Base-by-base conservation (phyloP, 2,888 invertebrate genomes). In the Poecilus cupreus region DNA sequence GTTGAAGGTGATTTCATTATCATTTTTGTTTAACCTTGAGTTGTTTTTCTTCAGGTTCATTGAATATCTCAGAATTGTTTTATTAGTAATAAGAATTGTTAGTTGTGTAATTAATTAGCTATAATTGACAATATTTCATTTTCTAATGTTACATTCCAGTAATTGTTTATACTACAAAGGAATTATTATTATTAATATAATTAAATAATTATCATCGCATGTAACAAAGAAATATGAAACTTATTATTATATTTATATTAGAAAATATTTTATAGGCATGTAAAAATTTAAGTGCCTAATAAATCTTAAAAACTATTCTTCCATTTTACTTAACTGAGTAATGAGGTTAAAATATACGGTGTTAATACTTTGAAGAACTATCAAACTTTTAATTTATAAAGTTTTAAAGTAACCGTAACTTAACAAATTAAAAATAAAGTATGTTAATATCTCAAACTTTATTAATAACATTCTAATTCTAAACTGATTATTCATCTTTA, bases 11-110 rank as follows among this genome's bases (percentile, higher is more conserved):
- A 32, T 8, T 26, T 60, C 22, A 26, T 54, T 54, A 54, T 10
- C 24, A 26, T 26, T 10, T 5, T 26, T 60, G 22, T 26, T 60
- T 60, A 26, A 60, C 60, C 60, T 24, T 60, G 60, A 26, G 13
- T 60, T 60, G 20, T 60, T 60, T 60, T 11, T 60, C n/a, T 43
- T 43, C 43, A 43, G 60, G 24, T 60, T 57, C 60, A 51, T 60
- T 32, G 60, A 26, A 13, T 60, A 43, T 43, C 13, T 43, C 8
- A 43, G n/a, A 43, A 43, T 11, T 4, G 43, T 13, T 43, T 43
- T 43, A 43, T n/a, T 13, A 43, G n/a, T n/a, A 43, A 43, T 43
- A 13, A n/a, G 43, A 43, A 43, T 11, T 43, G 3, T 43, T 10
- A 43, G n/a, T 43, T 43, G 43, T 43, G 32, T 32, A 32, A 32